Base-by-base conservation (phyloP, 2,113 vertebrate species). In the Hyaena hyaena region DNA sequence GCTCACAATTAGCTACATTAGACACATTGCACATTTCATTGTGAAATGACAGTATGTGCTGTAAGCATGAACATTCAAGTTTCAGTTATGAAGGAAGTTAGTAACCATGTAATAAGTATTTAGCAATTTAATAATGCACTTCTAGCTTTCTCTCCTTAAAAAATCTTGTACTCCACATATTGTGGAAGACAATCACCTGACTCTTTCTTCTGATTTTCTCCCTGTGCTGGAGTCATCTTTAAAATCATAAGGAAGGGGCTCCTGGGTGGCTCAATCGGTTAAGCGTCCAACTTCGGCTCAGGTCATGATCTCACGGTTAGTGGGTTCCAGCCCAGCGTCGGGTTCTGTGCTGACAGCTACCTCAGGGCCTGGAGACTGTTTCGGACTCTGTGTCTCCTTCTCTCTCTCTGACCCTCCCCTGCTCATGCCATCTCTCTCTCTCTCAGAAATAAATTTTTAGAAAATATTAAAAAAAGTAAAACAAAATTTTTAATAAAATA, bases 1-100 rank as follows among this genome's bases (percentile, higher is more conserved):
- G 1, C 23, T 55, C 33, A 17, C 11, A n/a, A n/a, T 3, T 5
- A 11, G 81, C 50, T 14, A 10, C 5, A 2, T 1, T 10, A 63
- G 63, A 24, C 24, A 14, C 17, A 1, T 1, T 0, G 17, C n/a
- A 10, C 10, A 14, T 26, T 19, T 43, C 4, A 15, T 58, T 96
- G 86, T 83, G 79, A 50, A 81, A 71, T 16, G 19, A 33, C 66
- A 55, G 39, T 28, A 26, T 26, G 39, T 33, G 69, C 82, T 11
- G 5, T 5, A 33, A 79, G 33, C 4, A 81, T 23, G 50, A 53
- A 35, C n/a, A 48, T 6, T 79, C 82, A 15, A 43, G 87, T 87
- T 96, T 94, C 84, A 31, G 71, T 88, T 93, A 53, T 88, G 85
- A 58, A 88, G 81, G 91, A 93, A 84, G 73, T 31, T 91, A 76